Evolutionary conservation across 2,888 invertebrate genomes (phyloP).

Genomic region (Drosophila prostipennis): DNA sequence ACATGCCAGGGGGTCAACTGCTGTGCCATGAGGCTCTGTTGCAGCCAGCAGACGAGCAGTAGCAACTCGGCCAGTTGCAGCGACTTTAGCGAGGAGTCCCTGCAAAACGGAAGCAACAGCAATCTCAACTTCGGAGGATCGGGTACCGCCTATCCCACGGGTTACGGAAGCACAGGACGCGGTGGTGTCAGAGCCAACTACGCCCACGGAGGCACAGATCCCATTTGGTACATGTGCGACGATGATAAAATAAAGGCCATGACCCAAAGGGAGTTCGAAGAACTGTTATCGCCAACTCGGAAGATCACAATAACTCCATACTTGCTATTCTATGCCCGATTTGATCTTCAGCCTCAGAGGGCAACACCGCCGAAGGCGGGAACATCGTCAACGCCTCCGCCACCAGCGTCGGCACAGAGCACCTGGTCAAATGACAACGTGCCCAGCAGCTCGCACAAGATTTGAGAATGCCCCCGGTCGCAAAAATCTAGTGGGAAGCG

Average conservation of each 20-base stretch:
- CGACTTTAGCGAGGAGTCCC: conserved; percentile 78
- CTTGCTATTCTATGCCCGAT: conserved; percentile 92
- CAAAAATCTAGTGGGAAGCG: conserved; percentile 4
- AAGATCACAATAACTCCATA: conserved; percentile 93
- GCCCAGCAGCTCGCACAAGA: conserved; percentile 73
- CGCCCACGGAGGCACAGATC: conserved; percentile 69
- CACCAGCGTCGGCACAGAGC: conserved; percentile 61
- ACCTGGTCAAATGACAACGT: conserved; percentile 81
- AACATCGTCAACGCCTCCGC: conserved; percentile 62
- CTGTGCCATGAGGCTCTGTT: conserved; percentile 85
- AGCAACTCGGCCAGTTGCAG: conserved; percentile 73
- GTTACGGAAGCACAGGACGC: conserved; percentile 82
- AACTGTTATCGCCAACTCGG: conserved; percentile 89
- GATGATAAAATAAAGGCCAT: conserved; percentile 93
- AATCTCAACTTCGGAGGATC: conserved; percentile 56
- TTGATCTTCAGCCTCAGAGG: conserved; percentile 83
- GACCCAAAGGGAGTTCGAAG: conserved; percentile 90
- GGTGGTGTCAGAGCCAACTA: conserved; percentile 70
- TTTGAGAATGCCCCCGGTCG: conserved; percentile 63
- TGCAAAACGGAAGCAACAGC: conserved; percentile 78
- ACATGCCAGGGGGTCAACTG: conserved; percentile 86
- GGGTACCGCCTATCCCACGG: conserved; percentile 67
- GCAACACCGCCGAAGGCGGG: conserved; percentile 53
- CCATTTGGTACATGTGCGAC: conserved; percentile 93
- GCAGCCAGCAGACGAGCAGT: conserved; percentile 58